Evolutionary conservation across 2,888 invertebrate species (phyloP), one percentile per base, ranked within the genome.

Genomic region (Diloba caeruleocephala): DNA sequence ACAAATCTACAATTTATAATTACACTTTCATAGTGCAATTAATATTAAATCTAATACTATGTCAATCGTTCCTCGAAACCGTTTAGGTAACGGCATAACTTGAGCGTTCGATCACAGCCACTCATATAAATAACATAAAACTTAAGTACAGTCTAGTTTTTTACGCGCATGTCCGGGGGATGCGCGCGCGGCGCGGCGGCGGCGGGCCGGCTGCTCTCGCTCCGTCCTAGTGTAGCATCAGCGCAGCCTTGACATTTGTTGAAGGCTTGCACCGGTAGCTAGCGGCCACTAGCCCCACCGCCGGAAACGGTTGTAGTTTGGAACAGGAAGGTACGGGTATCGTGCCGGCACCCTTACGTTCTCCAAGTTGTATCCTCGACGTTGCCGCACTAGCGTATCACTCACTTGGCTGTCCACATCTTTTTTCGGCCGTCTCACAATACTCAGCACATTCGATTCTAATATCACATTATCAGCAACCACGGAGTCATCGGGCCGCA

Each of bases 331-430:
- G 76, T 93, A 93, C 17, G 93, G 92, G 71, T 92, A 92, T 71
- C 92, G 81, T 54, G 92, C 87, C 31, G 94, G 94, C 56, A 94
- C 93, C 65, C 87, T 85, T 75, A 93, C 93, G 67, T 94, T 88
- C 78, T 94, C 93, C 73, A 94, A 74, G 76, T 93, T 94, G 79
- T 93, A 93, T 17, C 94, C 93, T 14, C 94, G 86, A 31, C 92
- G 81, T 69, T 84, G 83, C 55, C 91, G 80, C 71, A 90, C 86
- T 50, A 92, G 76, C 69, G 82, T 81, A 36, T 71, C 68, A 14
- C 82, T 81, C 45, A 70, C 78, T 49, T 81, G 82, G 32, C 66
- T 74, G 29, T 72, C 76, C 31, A 68, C 70, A 10, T 74, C 74
- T 59, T 78, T 81, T 64, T 84, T 86, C 19, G 78, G 57, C 19